Percentiles rank a stretch among this genome's conserved stretches.
Conservation (phyloP, 1,140 invertebrate genomes). For the Ridgeia piscesae region DNA sequence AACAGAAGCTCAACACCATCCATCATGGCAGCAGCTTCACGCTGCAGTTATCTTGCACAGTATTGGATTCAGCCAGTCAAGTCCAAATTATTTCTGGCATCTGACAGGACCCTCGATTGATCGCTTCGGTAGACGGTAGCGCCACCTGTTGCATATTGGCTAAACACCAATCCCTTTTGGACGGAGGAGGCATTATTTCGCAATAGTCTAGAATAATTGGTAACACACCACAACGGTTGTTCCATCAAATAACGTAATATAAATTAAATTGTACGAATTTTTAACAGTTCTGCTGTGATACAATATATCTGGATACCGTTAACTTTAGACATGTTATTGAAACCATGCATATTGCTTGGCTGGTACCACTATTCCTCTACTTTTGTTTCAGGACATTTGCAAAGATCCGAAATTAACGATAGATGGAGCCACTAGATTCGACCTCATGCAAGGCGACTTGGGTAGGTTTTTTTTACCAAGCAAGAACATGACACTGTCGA, state of each 20-base stretch:
- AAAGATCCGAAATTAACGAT: constrained; percentile 46
- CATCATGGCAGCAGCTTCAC: neutral
- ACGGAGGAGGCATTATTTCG: no score
- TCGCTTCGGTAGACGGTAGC: neutral
- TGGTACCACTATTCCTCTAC: no score
- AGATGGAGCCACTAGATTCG: constrained; percentile 58
- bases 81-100: neutral
- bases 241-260: no score
- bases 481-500: neutral
- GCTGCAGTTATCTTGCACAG: neutral
- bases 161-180: neutral
- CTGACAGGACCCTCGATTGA: neutral
- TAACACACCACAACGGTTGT: no score
- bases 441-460: constrained; percentile 69
- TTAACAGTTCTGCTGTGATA: no score
- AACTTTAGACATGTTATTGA: no score
- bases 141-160: neutral
- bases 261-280: no score
- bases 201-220: no score
- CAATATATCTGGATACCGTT: no score
- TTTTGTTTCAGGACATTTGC: constrained; percentile 43
- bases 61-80: neutral
- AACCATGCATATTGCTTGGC: no score
- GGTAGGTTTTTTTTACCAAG: constrained; percentile 45
- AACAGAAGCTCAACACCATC: neutral